Evolutionary conservation across 2,113 vertebrate genomes (phyloP).

Genomic region (Siphamia tubifer): DNA sequence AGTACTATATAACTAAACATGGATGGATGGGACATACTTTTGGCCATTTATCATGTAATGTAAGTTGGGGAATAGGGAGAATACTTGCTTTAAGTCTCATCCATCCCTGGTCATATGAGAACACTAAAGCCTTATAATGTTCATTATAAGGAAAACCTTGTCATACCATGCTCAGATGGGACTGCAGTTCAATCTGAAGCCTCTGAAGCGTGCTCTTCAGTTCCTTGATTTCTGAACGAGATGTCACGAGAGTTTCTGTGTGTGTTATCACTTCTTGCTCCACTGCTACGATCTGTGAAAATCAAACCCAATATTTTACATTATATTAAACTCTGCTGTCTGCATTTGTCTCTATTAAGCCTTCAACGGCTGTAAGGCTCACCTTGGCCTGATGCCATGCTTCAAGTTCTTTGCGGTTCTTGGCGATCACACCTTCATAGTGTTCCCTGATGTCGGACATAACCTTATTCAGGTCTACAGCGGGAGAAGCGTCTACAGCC

Average conservation of each 20-base stretch:
- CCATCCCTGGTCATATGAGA: too few species aligned
- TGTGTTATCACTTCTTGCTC: constrained; percentile 78
- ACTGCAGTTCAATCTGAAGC: constrained; percentile 86
- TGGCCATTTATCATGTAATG: too few species aligned
- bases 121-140: too few species aligned
- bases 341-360: not conserved
- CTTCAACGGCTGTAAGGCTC: not conserved
- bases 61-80: too few species aligned
- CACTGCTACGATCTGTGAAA: constrained; percentile 75
- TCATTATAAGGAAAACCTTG: not conserved
- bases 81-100: too few species aligned
- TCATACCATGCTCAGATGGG: constrained; percentile 82
- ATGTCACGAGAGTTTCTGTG: constrained; percentile 74
- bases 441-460: constrained; percentile 81
- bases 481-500: constrained; percentile 74
- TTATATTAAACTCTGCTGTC: not conserved
- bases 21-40: too few species aligned
- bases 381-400: constrained; percentile 77
- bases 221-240: constrained; percentile 79
- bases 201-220: constrained; percentile 79
- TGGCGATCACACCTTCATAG: constrained; percentile 81
- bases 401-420: constrained; percentile 82
- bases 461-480: constrained; percentile 65
- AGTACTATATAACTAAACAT: too few species aligned
- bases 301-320: not conserved